Evolutionary conservation across 2,113 vertebrate genomes (phyloP), one percentile per base, ranked within the genome.

Genomic region (Alexandromys fortis): DNA sequence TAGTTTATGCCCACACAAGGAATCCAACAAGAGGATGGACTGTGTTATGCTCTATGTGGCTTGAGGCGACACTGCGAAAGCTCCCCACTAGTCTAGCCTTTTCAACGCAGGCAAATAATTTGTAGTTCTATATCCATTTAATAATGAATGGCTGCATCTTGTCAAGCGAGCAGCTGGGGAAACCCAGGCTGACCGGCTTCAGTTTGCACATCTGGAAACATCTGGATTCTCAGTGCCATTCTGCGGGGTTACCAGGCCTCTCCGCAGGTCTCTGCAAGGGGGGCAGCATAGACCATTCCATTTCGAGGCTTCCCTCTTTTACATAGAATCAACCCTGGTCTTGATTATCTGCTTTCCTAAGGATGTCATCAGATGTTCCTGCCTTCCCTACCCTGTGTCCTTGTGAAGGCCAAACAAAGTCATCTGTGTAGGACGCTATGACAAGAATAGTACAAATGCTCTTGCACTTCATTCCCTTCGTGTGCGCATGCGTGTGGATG

Each of bases 111-210:
- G 93, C 85, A 91, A 91, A 87, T 87, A 45, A 94, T 94, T 88
- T 94, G 95, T 90, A 47, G 33, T 96, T 95, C 94, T 95, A 79
- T 19, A 65, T 63, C 76, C 95, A 63, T 89, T 93, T 92, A 90
- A 95, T 86, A 86, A 90, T 89, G 89, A 86, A 95, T 88, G 91
- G 35, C 33, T 49, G 1, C 45, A 76, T 79, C 91, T 86, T 94
- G 95, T 96, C 72, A 81, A 65, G 93, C 0, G 24, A 92, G 91
- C 88, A 61, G 52, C 76, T 81, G 77, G 96, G 75, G 45, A 65
- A 72, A 68, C 19, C 70, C 58, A 45, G 28, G 49, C 89, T 86
- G 86, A 79, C 49, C 42, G 81, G 70, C 55, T 33, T 92, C 65
- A 26, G 49, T 85, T 65, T 13, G 63, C 49, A 11, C 13, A 3